Conservation (phyloP, 2,113 vertebrate species). For the Pyxicephalus adspersus region DNA sequence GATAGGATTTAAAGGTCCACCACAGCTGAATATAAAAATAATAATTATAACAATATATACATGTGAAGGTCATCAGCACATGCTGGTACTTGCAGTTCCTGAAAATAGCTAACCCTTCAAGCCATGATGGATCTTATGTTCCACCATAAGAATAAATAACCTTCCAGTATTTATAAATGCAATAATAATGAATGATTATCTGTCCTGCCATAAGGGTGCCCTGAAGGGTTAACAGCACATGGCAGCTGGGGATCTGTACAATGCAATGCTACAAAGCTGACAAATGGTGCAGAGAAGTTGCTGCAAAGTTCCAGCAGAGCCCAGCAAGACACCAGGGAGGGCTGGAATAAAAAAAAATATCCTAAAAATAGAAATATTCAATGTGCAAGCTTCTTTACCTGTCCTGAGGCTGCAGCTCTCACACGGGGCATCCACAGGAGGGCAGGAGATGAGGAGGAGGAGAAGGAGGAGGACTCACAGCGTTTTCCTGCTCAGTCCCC, state of each 20-base stretch:
- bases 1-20: too few relatives aligned
- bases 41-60: too few relatives aligned
- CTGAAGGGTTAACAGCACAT: slow-evolving; percentile 24
- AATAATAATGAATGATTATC: too few relatives aligned
- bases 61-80: background rate
- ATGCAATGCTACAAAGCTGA: slow-evolving; percentile 8
- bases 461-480: background rate
- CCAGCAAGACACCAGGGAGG: too few relatives aligned
- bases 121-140: too few relatives aligned
- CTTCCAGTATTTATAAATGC: too few relatives aligned
- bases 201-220: too few relatives aligned
- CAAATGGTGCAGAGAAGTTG: background rate
- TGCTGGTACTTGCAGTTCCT: background rate
- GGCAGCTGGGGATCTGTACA: slow-evolving; percentile 38
- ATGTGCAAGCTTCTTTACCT: slow-evolving; percentile 39
- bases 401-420: background rate
- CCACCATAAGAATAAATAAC: too few relatives aligned
- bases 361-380: too few relatives aligned
- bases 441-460: background rate
- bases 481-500: background rate
- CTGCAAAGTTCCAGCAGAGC: background rate
- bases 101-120: too few relatives aligned
- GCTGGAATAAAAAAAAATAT: too few relatives aligned
- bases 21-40: too few relatives aligned
- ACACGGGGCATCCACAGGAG: background rate